Percentiles rank a stretch among this genome's conserved stretches.
These are phyloP conservation scores for Halcyon smyrnensis DNA, from an alignment of 2,797 vertebrate species.

Conservation along the genomic window DNA sequence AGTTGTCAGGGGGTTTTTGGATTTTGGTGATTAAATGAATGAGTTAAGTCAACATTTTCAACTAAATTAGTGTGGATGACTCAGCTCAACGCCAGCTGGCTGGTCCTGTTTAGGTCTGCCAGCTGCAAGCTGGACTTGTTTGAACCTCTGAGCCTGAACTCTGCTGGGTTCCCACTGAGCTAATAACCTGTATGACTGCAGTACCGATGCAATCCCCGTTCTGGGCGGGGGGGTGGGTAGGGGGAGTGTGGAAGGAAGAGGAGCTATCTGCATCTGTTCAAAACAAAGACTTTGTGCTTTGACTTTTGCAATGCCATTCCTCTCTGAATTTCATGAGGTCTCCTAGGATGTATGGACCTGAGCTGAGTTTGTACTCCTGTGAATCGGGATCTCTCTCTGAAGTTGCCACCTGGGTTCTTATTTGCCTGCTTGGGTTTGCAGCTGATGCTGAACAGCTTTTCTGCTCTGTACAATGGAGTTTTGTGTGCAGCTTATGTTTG, in stretches of 20 bases:
- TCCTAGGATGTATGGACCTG: not conserved
- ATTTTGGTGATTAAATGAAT: not conserved
- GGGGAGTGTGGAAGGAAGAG: not conserved
- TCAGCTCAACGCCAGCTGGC: slow-evolving; percentile 39
- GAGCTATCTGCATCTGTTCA: not conserved
- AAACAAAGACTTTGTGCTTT: not conserved
- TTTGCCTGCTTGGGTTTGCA: not conserved
- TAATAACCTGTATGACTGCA: not conserved
- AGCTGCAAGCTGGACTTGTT: slow-evolving; percentile 44
- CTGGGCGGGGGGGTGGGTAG: not conserved
- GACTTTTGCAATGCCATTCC: not conserved
- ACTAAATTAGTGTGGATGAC: not conserved
- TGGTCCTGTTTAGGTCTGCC: slow-evolving; percentile 41
- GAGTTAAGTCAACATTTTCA: slow-evolving; percentile 30
- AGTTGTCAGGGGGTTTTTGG: not conserved
- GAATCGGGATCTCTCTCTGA: not conserved
- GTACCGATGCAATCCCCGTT: not conserved
- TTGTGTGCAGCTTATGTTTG: accelerated
- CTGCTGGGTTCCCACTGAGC: slow-evolving; percentile 2
- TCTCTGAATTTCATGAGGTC: not conserved
- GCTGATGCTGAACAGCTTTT: not conserved
- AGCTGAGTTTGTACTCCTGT: not conserved
- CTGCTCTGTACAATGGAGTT: not conserved
- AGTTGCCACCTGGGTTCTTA: not conserved
- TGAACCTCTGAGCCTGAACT: slow-evolving; percentile 9